Base-by-base conservation (phyloP, 2,888 invertebrate genomes). In the Campoletis raptor region DNA sequence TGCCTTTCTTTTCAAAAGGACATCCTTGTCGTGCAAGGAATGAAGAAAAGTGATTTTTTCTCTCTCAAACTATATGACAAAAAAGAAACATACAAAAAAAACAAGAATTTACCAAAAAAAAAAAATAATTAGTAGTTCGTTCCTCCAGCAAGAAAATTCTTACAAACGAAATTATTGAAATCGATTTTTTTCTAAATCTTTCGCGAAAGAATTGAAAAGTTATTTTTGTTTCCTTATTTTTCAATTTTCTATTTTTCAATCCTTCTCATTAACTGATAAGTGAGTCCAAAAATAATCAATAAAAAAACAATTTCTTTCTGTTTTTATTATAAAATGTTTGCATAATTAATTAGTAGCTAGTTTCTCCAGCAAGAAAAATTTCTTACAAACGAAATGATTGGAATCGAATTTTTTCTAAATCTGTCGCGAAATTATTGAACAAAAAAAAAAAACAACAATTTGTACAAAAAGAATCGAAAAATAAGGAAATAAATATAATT, bases 21-120 rank as follows among this genome's bases (percentile, higher is more conserved):
- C 36, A 61, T 92, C 6, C 61, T 30, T 91, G 91, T 90, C 91
- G 91, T 89, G 90, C 90, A 74, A 37, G 52, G 70, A 83, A 87
- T 84, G 88, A 89, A 70, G 74, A 67, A 76, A 81, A 73, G 72
- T 73, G 79, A 72, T 64, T 64, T 54, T 74, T 74, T 74, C n/a
- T 57, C 12, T 45, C 45, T 61, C 36, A 37, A 12, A 36, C 15
- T 30, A 30, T 36, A 61, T 42, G 30, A 1, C 30, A 48, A 42
- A 24, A 61, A 61, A 76, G 74, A 24, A 30, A 52, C 37, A 80
- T n/a, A 61, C 52, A n/a, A 24, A 45, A 74, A 66, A 52, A 42
- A 66, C 45, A 67, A 81, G 82, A 21, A 76, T 72, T 72, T 66
- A 66, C 70, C 40, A 69, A 85, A 84, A n/a, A 76, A 76, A 83